Evolutionary conservation across 1,140 invertebrate genomes (phyloP).

Genomic region (Pseudoatta argentina): DNA sequence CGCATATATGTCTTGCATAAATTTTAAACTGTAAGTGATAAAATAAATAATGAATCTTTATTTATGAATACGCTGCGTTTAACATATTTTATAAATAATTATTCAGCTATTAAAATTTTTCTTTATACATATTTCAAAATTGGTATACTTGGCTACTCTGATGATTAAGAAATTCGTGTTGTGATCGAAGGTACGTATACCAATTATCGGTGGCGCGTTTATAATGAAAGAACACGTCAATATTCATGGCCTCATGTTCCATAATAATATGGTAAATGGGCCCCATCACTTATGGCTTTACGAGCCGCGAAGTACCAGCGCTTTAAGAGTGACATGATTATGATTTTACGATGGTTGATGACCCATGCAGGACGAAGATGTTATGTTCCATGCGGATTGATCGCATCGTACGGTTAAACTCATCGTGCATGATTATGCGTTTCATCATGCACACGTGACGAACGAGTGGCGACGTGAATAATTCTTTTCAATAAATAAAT

Average conservation of each 20-base stretch:
- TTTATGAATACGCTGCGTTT: not conserved
- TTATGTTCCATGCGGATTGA: constrained; percentile 60
- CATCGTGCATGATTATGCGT: constrained; percentile 26
- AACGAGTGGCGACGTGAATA: constrained; percentile 3
- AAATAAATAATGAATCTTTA: not conserved
- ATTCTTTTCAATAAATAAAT: constrained; percentile 40
- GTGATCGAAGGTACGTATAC: not conserved
- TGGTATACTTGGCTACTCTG: constrained; percentile 4
- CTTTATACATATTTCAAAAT: not conserved
- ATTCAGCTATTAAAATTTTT: not conserved
- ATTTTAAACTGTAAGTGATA: not conserved
- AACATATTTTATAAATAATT: not conserved
- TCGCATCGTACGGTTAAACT: not conserved
- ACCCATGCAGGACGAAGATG: constrained; percentile 61
- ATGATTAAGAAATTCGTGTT: constrained; percentile 27
- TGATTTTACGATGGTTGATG: constrained; percentile 70
- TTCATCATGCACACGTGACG: constrained; percentile 14
- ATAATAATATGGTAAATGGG: constrained; percentile 82
- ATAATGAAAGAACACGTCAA: constrained; percentile 77
- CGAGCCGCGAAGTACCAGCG: constrained; percentile 78
- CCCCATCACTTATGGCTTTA: constrained; percentile 80
- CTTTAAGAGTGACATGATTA: constrained; percentile 78
- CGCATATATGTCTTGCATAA: not conserved
- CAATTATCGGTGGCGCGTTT: constrained; percentile 57
- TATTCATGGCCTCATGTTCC: constrained; percentile 77